Evolutionary conservation across 2,888 invertebrate species (phyloP), one percentile per base, ranked within the genome.

Genomic region (Ectobius pallidus): DNA sequence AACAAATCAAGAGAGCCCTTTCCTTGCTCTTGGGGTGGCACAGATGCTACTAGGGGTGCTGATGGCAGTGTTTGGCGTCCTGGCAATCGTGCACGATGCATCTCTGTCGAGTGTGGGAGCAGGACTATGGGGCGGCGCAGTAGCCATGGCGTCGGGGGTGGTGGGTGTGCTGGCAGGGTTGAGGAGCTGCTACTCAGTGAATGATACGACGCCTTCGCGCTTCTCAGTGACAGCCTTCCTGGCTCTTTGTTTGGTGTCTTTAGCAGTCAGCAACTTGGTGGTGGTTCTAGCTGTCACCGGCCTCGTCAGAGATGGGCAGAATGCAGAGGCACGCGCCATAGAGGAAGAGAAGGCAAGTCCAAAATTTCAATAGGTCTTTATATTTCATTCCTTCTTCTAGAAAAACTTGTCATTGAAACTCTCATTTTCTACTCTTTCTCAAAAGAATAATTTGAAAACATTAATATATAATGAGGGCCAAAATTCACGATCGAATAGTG

Each of bases 201-300:
- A 49, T 32, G 39, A 69, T 39, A 62, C 52, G 77, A 77, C 39
- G 34, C 75, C 74, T 71, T 32, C 16, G 75, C 78, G 55, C 72
- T 77, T 65, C 11, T 18, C 65, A 27, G 73, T 76, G 22, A 79
- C 80, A 18, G 77, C 79, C 22, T 81, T 81, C 74, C 76, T 81
- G 55, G 81, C 81, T 18, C 77, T 81, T 42, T 80, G 80, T 62
- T 77, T 82, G 34, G 78, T 81, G 32, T 78, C 80, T 4, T 77
- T 81, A 18, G 80, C 80, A 20, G 80, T 81, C 39, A 78, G 77
- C 72, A 81, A 80, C 63, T 76, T 82, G 61, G 81, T 80, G 16
- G 77, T 81, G 46, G 79, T 81, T 11, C 78, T 82, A 65, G 79
- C 81, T 6, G 78, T 81, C 44, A 81, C 80, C 30, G 82, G 81